A percentile compares a stretch with the other conserved stretches of the same genome.
phyloP scores from a whole-genome alignment of 2,888 invertebrate genomes.

The Phlogophora meticulosa region DNA sequence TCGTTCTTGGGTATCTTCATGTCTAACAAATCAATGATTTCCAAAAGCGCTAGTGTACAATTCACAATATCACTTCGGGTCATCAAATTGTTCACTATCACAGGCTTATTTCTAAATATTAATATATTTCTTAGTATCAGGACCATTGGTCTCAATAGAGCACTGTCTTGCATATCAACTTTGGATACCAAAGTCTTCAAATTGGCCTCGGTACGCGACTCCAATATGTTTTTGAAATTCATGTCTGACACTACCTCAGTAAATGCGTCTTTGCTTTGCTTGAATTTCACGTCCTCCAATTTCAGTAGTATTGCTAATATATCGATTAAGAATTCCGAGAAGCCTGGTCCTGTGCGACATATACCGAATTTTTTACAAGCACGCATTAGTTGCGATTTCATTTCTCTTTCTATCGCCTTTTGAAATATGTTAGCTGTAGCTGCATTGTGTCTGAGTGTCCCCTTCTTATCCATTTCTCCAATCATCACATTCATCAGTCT shows the following conservation, averaged over 20 bases:
- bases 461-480: slow-evolving; percentile 60
- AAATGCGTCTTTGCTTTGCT: slow-evolving; percentile 64
- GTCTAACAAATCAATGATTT: slow-evolving; percentile 68
- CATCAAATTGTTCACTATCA: slow-evolving; percentile 45
- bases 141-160: slow-evolving; percentile 39
- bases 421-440: slow-evolving; percentile 51
- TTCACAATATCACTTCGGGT: slow-evolving; percentile 50
- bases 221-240: slow-evolving; percentile 57
- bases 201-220: neutral
- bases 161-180: neutral
- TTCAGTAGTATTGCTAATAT: slow-evolving; percentile 62
- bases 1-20: slow-evolving; percentile 61
- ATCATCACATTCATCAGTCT: slow-evolving; percentile 71
- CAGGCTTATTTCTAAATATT: slow-evolving; percentile 66
- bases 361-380: slow-evolving; percentile 73
- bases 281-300: slow-evolving; percentile 66
- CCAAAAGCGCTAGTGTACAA: slow-evolving; percentile 70
- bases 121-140: slow-evolving; percentile 66
- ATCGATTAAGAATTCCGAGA: slow-evolving; percentile 66
- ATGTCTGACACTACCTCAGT: slow-evolving; percentile 70
- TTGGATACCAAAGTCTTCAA: neutral
- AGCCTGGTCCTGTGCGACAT: slow-evolving; percentile 68
- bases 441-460: slow-evolving; percentile 42
- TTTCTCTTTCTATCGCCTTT: slow-evolving; percentile 69
- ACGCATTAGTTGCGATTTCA: slow-evolving; percentile 64